phyloP scores from a whole-genome alignment of 2,113 vertebrate genomes.

The Lophius piscatorius region DNA sequence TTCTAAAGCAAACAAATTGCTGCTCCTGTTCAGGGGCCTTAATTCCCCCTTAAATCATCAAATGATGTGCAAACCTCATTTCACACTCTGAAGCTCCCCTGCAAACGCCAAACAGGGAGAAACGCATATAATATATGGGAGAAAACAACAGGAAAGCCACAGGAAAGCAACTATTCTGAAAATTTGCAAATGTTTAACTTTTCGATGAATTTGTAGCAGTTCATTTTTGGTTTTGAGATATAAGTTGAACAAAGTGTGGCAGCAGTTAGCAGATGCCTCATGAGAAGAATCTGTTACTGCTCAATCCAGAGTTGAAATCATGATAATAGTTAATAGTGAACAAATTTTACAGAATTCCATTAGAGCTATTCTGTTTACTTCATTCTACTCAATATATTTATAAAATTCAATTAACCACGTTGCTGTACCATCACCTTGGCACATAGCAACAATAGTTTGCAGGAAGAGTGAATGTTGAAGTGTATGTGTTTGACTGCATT shows the following conservation, averaged over 20 bases:
- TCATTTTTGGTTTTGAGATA: background rate
- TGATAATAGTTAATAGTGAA: background rate
- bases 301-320: background rate
- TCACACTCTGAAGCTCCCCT: conserved; percentile 39
- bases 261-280: background rate
- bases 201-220: conserved; percentile 6
- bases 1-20: conserved; percentile 31
- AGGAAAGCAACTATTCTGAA: background rate
- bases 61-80: conserved; percentile 41
- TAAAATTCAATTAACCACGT: too few relatives aligned
- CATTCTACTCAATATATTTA: too few relatives aligned
- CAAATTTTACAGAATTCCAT: too few relatives aligned
- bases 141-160: conserved; percentile 14
- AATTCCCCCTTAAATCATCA: conserved; percentile 26
- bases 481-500: too few relatives aligned
- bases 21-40: conserved; percentile 23
- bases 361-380: too few relatives aligned
- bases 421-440: too few relatives aligned
- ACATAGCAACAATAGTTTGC: too few relatives aligned
- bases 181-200: conserved; percentile 3
- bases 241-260: background rate
- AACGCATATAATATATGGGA: conserved; percentile 6
- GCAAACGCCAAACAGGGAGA: conserved; percentile 35
- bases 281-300: too few relatives aligned
- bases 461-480: too few relatives aligned